phyloP scores from a whole-genome alignment of 2,888 invertebrate genomes.

The Eudemis profundana region DNA sequence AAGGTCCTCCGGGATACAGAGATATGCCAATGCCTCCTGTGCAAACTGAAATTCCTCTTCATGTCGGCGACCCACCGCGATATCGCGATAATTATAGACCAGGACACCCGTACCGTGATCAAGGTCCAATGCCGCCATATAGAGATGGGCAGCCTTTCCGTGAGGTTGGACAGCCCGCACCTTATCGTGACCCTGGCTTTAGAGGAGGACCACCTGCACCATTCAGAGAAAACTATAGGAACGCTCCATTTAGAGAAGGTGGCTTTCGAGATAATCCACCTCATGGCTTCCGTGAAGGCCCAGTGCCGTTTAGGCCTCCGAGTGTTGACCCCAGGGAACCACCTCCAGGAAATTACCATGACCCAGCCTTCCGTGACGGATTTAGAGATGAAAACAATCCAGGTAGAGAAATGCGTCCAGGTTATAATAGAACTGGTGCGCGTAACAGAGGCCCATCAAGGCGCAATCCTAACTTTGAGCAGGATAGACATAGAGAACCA shows the following conservation, averaged over 20 bases:
- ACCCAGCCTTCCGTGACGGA: conserved; percentile 73
- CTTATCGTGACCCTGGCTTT: conserved; percentile 69
- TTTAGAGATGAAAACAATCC: conserved; percentile 70
- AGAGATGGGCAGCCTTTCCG: conserved; percentile 62
- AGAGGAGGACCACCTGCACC: conserved; percentile 67
- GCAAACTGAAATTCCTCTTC: conserved; percentile 74
- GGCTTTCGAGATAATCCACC: conserved; percentile 71
- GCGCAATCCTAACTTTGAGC: conserved; percentile 71
- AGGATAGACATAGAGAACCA: conserved; percentile 75
- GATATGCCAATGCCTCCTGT: conserved; percentile 64
- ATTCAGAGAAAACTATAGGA: conserved; percentile 73
- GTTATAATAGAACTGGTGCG: conserved; percentile 61
- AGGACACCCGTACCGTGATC: conserved; percentile 70
- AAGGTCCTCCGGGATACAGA: conserved; percentile 67
- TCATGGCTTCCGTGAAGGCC: conserved; percentile 71
- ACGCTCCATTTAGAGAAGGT: conserved; percentile 71
- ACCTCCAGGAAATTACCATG: conserved; percentile 65
- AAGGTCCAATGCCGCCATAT: conserved; percentile 63
- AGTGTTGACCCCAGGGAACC: conserved; percentile 73
- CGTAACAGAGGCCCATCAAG: conserved; percentile 69
- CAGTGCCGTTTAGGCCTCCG: conserved; percentile 70
- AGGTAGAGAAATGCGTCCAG: conserved; percentile 66
- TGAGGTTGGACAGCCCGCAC: conserved; percentile 57
- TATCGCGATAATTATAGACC: conserved; percentile 75
- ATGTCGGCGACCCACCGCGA: conserved; percentile 70